phyloP scores from a whole-genome alignment of 2,113 vertebrate species.

The Malurus cyaneus region DNA sequence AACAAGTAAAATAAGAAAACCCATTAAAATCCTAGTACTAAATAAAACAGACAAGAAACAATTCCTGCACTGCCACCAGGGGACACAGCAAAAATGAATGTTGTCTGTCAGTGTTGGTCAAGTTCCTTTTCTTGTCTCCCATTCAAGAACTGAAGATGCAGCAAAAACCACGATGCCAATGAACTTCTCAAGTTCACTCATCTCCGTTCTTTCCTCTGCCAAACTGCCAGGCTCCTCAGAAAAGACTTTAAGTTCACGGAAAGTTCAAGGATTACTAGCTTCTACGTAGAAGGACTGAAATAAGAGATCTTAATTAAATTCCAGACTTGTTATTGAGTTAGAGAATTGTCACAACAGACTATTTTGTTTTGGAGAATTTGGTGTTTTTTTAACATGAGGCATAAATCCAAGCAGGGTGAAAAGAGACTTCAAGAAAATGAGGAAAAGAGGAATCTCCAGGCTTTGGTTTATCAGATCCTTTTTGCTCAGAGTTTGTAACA shows the following conservation, averaged over 20 bases:
- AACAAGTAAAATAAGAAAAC: not conserved
- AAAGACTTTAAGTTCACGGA: not conserved
- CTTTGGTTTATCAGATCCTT: not conserved
- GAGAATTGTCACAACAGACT: not conserved
- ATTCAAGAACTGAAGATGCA: not conserved
- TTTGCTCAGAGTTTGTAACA: not conserved
- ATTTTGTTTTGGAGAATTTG: not conserved
- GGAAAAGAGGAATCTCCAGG: not conserved
- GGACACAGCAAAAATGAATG: not conserved
- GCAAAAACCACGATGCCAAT: not conserved
- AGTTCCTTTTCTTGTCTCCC: not conserved
- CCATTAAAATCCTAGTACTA: not conserved
- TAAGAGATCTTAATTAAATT: conserved; percentile 27
- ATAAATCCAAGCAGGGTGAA: not conserved
- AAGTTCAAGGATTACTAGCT: not conserved
- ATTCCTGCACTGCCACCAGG: not conserved
- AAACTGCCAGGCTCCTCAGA: not conserved
- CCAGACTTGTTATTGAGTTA: not conserved
- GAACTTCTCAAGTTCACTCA: not conserved
- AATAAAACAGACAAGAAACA: not conserved
- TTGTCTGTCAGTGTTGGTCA: not conserved
- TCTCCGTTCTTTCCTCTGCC: not conserved
- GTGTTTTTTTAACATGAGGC: not conserved
- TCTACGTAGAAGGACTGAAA: not conserved
- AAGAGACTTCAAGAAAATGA: not conserved